A percentile compares a stretch with the other conserved stretches of the same genome.
These are phyloP conservation scores for Lasius platythorax DNA, from an alignment of 2,888 invertebrate genomes.

Conservation along the genomic window DNA sequence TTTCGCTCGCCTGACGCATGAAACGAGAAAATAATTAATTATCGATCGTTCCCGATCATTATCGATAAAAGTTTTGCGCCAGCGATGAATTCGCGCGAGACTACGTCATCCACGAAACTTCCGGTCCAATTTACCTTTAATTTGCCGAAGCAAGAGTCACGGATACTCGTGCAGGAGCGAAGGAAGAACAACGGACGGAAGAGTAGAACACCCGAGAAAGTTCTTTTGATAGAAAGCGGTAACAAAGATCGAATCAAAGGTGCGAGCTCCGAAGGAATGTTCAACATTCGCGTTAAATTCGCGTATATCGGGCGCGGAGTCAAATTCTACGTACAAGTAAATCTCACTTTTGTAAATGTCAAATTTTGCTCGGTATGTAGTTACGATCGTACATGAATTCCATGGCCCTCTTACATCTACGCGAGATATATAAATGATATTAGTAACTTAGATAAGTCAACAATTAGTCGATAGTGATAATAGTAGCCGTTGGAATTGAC, in stretches of 20 bases:
- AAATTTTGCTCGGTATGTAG: conserved; percentile 28
- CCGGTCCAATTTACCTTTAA: conserved; percentile 53
- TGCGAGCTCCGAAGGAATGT: background rate
- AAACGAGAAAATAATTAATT: conserved; percentile 59
- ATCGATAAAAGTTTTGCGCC: conserved; percentile 52
- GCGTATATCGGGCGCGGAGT: background rate
- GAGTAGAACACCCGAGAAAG: conserved; percentile 56
- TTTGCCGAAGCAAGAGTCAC: background rate
- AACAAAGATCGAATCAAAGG: conserved; percentile 35
- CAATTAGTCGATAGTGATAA: conserved; percentile 37
- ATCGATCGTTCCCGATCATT: conserved; percentile 42
- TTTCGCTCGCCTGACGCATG: conserved; percentile 25
- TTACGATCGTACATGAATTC: conserved; percentile 18
- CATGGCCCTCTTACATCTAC: conserved; percentile 13
- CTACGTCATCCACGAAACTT: conserved; percentile 41
- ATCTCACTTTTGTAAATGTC: conserved; percentile 32
- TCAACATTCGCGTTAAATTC: background rate
- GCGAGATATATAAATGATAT: conserved; percentile 28
- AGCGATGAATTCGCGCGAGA: conserved; percentile 23
- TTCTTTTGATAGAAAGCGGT: conserved; percentile 51
- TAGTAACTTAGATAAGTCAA: conserved; percentile 49
- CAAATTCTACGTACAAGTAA: background rate
- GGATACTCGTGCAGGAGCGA: conserved; percentile 18
- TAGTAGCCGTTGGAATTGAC: conserved; percentile 67
- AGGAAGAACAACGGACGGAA: conserved; percentile 12